These are phyloP conservation scores for Hypselothyrea guttata DNA, from an alignment of 2,888 invertebrate genomes.

Conservation along the genomic window DNA sequence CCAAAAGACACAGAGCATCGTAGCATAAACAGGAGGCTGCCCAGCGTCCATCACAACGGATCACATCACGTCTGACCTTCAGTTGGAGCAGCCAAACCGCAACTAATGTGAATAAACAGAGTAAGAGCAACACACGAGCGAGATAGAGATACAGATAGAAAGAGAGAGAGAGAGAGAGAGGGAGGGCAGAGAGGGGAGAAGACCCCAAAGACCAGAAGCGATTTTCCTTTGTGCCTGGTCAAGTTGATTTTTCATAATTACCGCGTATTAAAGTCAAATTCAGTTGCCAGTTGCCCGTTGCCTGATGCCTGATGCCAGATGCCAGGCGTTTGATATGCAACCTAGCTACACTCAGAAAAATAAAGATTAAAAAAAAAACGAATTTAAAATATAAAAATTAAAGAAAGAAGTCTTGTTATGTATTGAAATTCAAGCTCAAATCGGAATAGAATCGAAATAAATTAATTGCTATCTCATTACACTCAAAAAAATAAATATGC, in stretches of 20 bases:
- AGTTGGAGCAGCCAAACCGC: constrained; percentile 43
- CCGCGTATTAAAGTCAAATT: constrained; percentile 68
- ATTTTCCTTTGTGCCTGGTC: constrained; percentile 47
- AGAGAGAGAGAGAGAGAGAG: background rate
- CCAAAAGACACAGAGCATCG: constrained; percentile 2
- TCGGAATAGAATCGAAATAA: too few species aligned
- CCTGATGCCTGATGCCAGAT: constrained; percentile 23
- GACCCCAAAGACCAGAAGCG: constrained; percentile 60
- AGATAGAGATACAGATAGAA: too few species aligned
- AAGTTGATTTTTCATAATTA: constrained; percentile 71
- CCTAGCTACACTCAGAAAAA: too few species aligned
- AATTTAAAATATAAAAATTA: too few species aligned
- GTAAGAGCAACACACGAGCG: too few species aligned
- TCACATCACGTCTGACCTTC: constrained; percentile 42
- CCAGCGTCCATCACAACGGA: constrained; percentile 5
- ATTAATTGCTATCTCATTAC: too few species aligned
- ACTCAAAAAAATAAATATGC: too few species aligned
- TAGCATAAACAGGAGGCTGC: background rate
- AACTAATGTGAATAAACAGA: constrained; percentile 47
- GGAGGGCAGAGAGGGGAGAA: background rate
- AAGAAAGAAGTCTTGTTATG: too few species aligned
- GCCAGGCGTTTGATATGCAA: constrained; percentile 47
- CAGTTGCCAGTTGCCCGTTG: constrained; percentile 29
- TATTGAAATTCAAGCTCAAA: too few species aligned
- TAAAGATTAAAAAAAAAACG: constrained; percentile 1